Percentiles rank a stretch among this genome's conserved stretches.
Conservation (phyloP, 92 coral and sea anemone genomes). For the Scolanthus callimorphus region DNA sequence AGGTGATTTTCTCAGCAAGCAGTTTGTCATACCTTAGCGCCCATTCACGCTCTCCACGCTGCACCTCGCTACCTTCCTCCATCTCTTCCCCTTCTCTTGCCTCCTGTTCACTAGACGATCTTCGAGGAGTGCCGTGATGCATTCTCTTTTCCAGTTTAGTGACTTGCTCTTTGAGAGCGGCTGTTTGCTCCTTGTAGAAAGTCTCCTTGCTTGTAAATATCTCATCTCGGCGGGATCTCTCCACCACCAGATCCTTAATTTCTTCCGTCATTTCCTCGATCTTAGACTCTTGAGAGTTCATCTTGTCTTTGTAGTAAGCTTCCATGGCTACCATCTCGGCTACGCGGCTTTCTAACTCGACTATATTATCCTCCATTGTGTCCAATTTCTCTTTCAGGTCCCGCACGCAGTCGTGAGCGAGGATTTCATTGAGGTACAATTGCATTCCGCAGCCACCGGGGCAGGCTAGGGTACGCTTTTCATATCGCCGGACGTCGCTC, state of each 20-base stretch:
- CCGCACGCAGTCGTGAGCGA: conserved; percentile 63
- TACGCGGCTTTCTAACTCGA: conserved; percentile 31
- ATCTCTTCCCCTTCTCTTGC: conserved; percentile 42
- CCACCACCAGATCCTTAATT: conserved; percentile 63
- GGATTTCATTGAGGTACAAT: conserved; percentile 51
- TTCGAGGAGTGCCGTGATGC: conserved; percentile 27
- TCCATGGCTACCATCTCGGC: conserved; percentile 58
- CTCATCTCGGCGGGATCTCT: conserved; percentile 82
- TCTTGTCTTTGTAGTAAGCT: conserved; percentile 39
- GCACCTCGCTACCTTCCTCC: conserved; percentile 16
- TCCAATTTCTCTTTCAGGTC: conserved; percentile 43
- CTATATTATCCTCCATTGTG: conserved; percentile 33
- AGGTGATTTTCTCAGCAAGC: conserved; percentile 73
- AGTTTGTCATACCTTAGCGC: conserved; percentile 69
- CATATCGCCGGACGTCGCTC: conserved; percentile 84
- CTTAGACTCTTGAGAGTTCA: conserved; percentile 49
- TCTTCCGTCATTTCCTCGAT: conserved; percentile 70
- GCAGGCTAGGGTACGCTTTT: conserved; percentile 76
- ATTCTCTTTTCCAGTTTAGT: conserved; percentile 63
- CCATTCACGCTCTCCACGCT: conserved; percentile 61
- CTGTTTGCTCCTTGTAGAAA: conserved; percentile 82
- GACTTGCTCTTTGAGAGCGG: conserved; percentile 81
- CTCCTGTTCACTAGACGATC: conserved; percentile 52
- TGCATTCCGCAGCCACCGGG: conserved; percentile 81
- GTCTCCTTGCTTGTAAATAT: conserved; percentile 81